These are phyloP conservation scores for Ctenosaura bakeri DNA, from an alignment of 2,797 vertebrate species.

Conservation along the genomic window DNA sequence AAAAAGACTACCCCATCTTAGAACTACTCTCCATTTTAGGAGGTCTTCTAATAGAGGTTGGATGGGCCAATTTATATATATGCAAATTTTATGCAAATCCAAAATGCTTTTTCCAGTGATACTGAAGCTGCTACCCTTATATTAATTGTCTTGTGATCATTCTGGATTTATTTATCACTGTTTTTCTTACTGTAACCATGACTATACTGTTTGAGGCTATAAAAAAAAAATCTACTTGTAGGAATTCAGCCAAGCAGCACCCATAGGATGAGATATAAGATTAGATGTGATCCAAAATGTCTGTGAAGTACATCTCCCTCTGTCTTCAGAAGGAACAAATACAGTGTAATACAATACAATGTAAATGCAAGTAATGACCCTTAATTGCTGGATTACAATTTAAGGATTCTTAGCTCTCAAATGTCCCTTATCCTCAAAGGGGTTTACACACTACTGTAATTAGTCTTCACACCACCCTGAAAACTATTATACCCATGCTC, in stretches of 20 bases:
- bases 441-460: slow-evolving; percentile 31
- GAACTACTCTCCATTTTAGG: too few species aligned
- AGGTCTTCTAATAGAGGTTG: too few species aligned
- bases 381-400: slow-evolving; percentile 19
- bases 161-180: slow-evolving; percentile 1
- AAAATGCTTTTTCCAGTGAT: not conserved
- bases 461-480: slow-evolving; percentile 21
- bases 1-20: too few species aligned
- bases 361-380: slow-evolving; percentile 21
- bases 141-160: not conserved
- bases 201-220: not conserved
- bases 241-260: not conserved
- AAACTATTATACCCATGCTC: slow-evolving; percentile 7
- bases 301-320: not conserved
- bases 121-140: not conserved
- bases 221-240: not conserved
- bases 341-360: not conserved
- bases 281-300: not conserved
- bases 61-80: not conserved
- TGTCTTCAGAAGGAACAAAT: not conserved
- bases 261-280: not conserved
- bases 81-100: not conserved
- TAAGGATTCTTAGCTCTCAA: slow-evolving; percentile 25
- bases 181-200: slow-evolving; percentile 5
- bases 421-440: slow-evolving; percentile 12